Conservation (phyloP, 2,113 vertebrate species). For the Pseudonaja textilis region DNA sequence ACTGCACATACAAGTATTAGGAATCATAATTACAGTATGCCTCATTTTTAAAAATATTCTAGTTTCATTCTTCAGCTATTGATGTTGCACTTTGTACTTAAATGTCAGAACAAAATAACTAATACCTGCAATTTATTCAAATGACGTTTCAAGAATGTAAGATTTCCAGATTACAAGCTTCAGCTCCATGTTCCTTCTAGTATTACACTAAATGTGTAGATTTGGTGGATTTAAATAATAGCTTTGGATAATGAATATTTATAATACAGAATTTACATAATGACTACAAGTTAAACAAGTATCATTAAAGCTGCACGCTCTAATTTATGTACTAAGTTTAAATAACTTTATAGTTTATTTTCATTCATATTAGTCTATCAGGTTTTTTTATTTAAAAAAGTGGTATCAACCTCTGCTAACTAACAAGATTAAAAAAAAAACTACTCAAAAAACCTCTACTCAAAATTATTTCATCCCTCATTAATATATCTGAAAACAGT, state of each 20-base stretch:
- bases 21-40: not conserved
- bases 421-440: conserved; percentile 20
- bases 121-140: conserved; percentile 66
- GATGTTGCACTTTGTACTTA: conserved; percentile 55
- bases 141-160: conserved; percentile 65
- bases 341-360: conserved; percentile 58
- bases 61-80: conserved; percentile 39
- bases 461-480: conserved; percentile 54
- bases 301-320: conserved; percentile 58
- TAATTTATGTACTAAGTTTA: conserved; percentile 65
- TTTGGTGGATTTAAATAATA: conserved; percentile 67
- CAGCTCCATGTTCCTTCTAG: conserved; percentile 27
- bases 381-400: conserved; percentile 42
- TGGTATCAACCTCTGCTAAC: conserved; percentile 10
- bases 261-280: conserved; percentile 67
- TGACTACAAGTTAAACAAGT: conserved; percentile 62
- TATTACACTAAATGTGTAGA: conserved; percentile 33
- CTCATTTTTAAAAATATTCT: conserved; percentile 38
- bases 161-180: conserved; percentile 54
- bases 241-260: conserved; percentile 67
- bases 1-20: rapidly evolving
- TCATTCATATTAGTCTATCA: conserved; percentile 54
- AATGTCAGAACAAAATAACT: conserved; percentile 64
- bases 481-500: conserved; percentile 55
- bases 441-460: too few species aligned